These are phyloP conservation scores for Chloropsis hardwickii DNA, from an alignment of 2,113 vertebrate species.

Conservation along the genomic window DNA sequence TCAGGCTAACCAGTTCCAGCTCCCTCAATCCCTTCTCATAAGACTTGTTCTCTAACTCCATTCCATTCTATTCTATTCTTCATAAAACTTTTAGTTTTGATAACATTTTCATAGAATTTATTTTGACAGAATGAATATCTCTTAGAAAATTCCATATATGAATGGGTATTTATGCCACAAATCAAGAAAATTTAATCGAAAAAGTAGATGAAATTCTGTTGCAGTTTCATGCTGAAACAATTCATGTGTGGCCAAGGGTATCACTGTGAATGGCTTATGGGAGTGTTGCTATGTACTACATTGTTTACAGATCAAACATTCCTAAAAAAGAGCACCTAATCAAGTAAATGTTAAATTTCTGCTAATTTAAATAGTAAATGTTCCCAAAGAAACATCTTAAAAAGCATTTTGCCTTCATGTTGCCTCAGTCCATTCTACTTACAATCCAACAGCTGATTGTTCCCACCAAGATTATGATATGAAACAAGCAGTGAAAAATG, in stretches of 20 bases:
- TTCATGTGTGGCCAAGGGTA: not conserved
- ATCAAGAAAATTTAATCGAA: not conserved
- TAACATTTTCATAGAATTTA: not conserved
- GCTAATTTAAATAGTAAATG: not conserved
- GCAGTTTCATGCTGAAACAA: not conserved
- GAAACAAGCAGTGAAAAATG: not conserved
- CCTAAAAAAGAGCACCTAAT: not conserved
- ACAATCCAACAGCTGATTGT: not conserved
- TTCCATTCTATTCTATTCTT: not conserved
- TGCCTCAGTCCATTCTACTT: not conserved
- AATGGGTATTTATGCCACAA: not conserved
- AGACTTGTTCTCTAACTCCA: not conserved
- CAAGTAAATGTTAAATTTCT: not conserved
- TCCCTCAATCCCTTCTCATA: not conserved
- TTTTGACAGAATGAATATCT: not conserved
- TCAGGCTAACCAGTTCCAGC: not conserved
- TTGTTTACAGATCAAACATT: not conserved
- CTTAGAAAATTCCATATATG: not conserved
- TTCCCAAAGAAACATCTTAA: not conserved
- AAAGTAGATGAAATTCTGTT: not conserved
- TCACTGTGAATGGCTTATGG: not conserved
- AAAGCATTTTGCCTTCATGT: not conserved
- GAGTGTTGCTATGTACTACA: rapidly evolving
- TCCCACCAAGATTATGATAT: not conserved
- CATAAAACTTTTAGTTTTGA: not conserved